These are phyloP conservation scores for Phoronis australis DNA, from an alignment of 2,888 invertebrate genomes.

Conservation along the genomic window DNA sequence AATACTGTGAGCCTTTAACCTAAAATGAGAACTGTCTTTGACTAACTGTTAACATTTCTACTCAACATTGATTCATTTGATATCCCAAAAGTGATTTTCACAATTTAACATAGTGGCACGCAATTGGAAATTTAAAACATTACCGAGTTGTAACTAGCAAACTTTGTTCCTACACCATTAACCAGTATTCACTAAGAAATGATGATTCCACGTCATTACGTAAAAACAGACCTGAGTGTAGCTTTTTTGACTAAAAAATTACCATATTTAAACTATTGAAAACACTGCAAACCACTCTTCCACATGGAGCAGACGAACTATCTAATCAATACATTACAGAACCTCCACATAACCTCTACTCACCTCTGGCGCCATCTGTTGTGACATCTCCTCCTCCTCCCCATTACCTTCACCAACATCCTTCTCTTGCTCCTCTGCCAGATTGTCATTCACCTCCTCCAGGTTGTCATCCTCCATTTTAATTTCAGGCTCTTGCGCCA, in stretches of 20 bases:
- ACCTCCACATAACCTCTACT: background rate
- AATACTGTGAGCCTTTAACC: background rate
- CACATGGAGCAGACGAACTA: no score
- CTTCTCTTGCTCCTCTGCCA: constrained; percentile 47
- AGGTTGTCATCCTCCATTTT: constrained; percentile 45
- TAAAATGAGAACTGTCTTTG: background rate
- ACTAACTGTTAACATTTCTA: background rate
- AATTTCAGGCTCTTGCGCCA: background rate
- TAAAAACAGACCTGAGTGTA: no score
- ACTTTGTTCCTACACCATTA: no score
- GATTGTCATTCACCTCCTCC: constrained; percentile 53
- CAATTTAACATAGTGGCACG: no score
- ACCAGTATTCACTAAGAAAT: background rate
- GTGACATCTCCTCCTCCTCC: background rate
- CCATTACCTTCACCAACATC: constrained; percentile 7
- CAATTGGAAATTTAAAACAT: no score
- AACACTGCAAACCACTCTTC: no score
- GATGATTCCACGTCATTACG: no score
- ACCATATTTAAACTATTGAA: no score
- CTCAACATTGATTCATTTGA: background rate
- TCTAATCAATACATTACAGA: no score
- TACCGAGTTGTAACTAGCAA: no score
- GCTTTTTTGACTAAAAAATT: no score
- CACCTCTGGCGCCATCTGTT: background rate
- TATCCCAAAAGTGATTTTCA: background rate